These are phyloP conservation scores for Papilio elwesi DNA, from an alignment of 2,888 invertebrate species.

Conservation along the genomic window DNA sequence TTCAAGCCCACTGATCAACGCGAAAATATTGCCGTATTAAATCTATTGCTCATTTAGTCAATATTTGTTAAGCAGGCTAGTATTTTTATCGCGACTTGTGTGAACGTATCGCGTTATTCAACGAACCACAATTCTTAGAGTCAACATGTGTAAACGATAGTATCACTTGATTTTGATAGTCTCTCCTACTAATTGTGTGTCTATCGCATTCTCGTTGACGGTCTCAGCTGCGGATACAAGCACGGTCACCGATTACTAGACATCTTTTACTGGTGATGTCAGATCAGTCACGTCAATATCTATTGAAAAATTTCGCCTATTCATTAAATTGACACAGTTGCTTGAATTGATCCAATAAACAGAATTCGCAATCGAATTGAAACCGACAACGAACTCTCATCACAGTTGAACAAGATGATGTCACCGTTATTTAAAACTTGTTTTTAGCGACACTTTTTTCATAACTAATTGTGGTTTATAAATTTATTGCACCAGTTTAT, in stretches of 20 bases:
- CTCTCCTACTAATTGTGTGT: not conserved
- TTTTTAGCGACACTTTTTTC: constrained; percentile 26
- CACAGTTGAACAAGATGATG: not conserved
- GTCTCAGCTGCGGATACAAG: not conserved
- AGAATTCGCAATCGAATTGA: constrained; percentile 17
- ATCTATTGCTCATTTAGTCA: too few relatives aligned
- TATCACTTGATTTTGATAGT: too few relatives aligned
- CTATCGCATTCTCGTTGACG: not conserved
- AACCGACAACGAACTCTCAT: not conserved
- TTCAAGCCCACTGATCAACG: too few relatives aligned
- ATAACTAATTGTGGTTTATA: constrained; percentile 22
- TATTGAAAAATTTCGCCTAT: constrained; percentile 28
- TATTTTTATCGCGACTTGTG: too few relatives aligned
- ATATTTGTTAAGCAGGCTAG: too few relatives aligned
- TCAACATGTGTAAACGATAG: too few relatives aligned
- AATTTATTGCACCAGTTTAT: constrained; percentile 29
- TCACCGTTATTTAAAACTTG: not conserved
- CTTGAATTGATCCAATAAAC: constrained; percentile 31
- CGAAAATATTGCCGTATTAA: too few relatives aligned
- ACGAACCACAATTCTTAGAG: too few relatives aligned
- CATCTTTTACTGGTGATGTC: not conserved
- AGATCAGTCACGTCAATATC: constrained; percentile 8
- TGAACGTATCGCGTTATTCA: too few relatives aligned
- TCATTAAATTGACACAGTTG: constrained; percentile 23
- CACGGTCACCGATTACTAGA: too few relatives aligned